Percentiles rank a stretch among this genome's conserved stretches.
Evolutionary conservation across 2,797 vertebrate genomes (phyloP).

Genomic region (Salmo trutta): DNA sequence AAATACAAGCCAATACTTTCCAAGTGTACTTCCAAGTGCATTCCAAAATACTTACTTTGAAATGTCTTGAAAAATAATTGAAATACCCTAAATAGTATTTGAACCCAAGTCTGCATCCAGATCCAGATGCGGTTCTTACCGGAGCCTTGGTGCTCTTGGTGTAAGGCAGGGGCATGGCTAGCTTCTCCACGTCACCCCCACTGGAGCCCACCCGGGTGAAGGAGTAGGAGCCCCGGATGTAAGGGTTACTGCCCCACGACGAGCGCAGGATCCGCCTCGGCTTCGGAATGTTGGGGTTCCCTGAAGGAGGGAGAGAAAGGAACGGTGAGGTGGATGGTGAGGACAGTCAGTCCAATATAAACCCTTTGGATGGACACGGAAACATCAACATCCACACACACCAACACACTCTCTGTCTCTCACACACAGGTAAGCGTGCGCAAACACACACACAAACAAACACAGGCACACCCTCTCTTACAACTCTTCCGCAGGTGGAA

Average conservation of each 20-base stretch:
- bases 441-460: no score
- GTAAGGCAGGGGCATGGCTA: conserved; percentile 93
- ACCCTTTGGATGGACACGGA: not conserved
- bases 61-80: not conserved
- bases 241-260: conserved; percentile 94
- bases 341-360: not conserved
- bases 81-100: not conserved
- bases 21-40: no score
- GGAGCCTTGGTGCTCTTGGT: conserved; percentile 91
- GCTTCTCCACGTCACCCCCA: conserved; percentile 90
- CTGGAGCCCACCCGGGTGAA: conserved; percentile 97
- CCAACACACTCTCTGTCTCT: no score
- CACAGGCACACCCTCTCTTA: no score
- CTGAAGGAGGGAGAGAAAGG: conserved; percentile 60
- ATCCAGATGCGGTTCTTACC: conserved; percentile 72
- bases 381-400: not conserved
- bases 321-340: not conserved
- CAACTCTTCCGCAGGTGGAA: not conserved
- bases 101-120: not conserved
- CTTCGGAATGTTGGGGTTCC: conserved; percentile 97
- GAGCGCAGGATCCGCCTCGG: conserved; percentile 93
- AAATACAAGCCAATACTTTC: no score
- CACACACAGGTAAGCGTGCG: no score
- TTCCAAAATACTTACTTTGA: not conserved
- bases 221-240: conserved; percentile 95